These are phyloP conservation scores for Craniophora ligustri DNA, from an alignment of 2,888 invertebrate species.

Conservation along the genomic window DNA sequence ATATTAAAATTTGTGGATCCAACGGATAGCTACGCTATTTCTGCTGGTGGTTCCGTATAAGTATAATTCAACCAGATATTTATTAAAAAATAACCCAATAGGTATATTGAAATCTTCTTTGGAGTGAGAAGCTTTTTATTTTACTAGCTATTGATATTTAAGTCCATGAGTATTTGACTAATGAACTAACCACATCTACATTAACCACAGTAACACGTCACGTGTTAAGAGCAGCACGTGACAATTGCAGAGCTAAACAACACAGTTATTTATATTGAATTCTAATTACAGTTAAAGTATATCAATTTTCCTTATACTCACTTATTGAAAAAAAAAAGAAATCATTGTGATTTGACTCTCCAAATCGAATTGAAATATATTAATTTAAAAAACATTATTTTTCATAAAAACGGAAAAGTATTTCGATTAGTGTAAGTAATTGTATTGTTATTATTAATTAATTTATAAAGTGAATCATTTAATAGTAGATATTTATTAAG, in stretches of 20 bases:
- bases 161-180: conserved; percentile 11
- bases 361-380: too few species aligned
- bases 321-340: too few species aligned
- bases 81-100: background rate
- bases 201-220: conserved; percentile 28
- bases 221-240: conserved; percentile 32
- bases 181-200: conserved; percentile 6
- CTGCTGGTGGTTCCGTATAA: conserved; percentile 35
- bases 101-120: too few species aligned
- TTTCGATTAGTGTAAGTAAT: too few species aligned
- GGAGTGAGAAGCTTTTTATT: too few species aligned
- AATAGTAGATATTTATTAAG: too few species aligned
- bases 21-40: conserved; percentile 19
- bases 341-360: background rate
- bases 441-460: too few species aligned
- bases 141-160: background rate
- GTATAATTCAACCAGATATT: background rate
- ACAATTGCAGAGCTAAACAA: background rate
- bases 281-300: conserved; percentile 15
- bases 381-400: too few species aligned
- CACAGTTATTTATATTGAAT: conserved; percentile 30
- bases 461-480: too few species aligned
- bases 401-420: too few species aligned
- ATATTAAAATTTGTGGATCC: conserved; percentile 54
- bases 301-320: too few species aligned